phyloP scores from a whole-genome alignment of 2,888 invertebrate genomes.

The Lamellibrachia columna region DNA sequence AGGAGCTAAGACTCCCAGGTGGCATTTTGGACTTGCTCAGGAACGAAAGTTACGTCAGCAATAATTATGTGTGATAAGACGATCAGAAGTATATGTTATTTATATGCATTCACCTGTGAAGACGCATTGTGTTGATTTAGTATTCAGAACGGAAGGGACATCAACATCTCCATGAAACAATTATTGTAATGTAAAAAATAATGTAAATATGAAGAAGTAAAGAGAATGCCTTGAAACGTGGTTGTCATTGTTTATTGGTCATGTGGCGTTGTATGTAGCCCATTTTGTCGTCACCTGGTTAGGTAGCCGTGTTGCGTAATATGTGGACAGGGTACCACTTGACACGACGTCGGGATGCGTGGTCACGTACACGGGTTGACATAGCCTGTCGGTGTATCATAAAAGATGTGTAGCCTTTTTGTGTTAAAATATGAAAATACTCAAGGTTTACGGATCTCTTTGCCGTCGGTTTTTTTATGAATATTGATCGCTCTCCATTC shows the following conservation, averaged over 20 bases:
- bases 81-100: not conserved
- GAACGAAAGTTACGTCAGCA: not conserved
- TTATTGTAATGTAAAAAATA: not conserved
- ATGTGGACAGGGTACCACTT: not conserved
- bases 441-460: no score
- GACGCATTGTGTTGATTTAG: not conserved
- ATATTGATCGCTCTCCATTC: no score
- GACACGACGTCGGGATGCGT: no score
- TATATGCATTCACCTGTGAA: not conserved
- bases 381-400: no score
- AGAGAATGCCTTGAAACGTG: not conserved
- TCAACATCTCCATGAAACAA: not conserved
- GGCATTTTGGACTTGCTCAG: not conserved
- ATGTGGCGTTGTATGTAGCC: not conserved
- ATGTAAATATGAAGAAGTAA: slow-evolving; percentile 9
- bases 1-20: not conserved
- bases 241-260: not conserved
- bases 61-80: not conserved
- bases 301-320: not conserved
- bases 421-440: no score
- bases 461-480: no score
- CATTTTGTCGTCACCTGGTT: not conserved
- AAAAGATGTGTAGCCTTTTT: no score
- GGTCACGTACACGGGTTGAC: no score
- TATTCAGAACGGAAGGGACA: not conserved